Percentiles rank a stretch among this genome's conserved stretches.
Conservation (phyloP, 1,140 invertebrate species). For the Asbolus verrucosus region DNA sequence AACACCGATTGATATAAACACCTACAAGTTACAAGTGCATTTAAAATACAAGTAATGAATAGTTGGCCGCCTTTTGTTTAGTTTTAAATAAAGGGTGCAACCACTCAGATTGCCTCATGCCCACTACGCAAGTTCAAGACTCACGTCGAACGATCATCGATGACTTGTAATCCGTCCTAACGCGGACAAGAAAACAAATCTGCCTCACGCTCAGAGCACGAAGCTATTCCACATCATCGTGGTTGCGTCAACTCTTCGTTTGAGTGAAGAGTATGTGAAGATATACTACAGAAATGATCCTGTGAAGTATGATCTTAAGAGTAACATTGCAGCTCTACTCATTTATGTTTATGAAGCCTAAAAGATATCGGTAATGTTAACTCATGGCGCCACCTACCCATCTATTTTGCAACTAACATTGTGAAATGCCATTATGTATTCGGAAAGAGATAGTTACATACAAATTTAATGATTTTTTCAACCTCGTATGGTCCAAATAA, state of each 20-base stretch:
- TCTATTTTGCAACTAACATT: too few species aligned
- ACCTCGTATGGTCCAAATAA: too few species aligned
- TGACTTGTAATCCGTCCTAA: slow-evolving; percentile 57
- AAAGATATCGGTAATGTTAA: background rate
- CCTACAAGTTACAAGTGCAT: too few species aligned
- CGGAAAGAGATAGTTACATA: too few species aligned
- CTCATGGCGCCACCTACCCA: background rate
- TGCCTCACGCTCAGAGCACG: slow-evolving; percentile 67
- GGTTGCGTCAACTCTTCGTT: slow-evolving; percentile 63
- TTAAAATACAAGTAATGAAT: too few species aligned
- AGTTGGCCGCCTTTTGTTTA: too few species aligned
- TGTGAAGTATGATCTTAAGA: slow-evolving; percentile 67
- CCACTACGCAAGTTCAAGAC: slow-evolving; percentile 55
- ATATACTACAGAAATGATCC: slow-evolving; percentile 69
- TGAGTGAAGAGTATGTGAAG: slow-evolving; percentile 60
- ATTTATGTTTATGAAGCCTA: background rate
- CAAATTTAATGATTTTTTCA: too few species aligned
- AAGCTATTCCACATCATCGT: slow-evolving; percentile 65
- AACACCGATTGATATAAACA: too few species aligned
- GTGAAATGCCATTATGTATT: too few species aligned
- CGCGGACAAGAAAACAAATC: slow-evolving; percentile 53
- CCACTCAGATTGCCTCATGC: slow-evolving; percentile 65
- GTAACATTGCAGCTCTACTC: background rate
- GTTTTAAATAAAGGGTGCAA: slow-evolving; percentile 27
- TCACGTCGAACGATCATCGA: slow-evolving; percentile 66